A percentile compares a stretch with the other conserved stretches of the same genome.
These are phyloP conservation scores for Menidia beryllina DNA, from an alignment of 2,113 vertebrate species.

Conservation along the genomic window DNA sequence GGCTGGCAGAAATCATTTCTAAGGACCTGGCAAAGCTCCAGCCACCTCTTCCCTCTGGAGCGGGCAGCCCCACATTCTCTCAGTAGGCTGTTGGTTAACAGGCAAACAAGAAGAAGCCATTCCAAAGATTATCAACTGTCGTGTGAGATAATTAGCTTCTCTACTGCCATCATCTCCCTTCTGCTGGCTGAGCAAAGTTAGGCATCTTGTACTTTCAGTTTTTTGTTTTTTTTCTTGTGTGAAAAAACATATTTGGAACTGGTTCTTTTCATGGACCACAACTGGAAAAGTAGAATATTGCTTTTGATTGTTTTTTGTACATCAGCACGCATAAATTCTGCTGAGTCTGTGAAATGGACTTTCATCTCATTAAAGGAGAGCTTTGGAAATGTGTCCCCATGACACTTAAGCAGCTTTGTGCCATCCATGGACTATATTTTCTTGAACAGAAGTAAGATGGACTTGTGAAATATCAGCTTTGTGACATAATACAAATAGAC, in stretches of 20 bases:
- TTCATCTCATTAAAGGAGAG: conserved; percentile 9
- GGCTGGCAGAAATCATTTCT: conserved; percentile 77
- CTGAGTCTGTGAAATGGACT: background rate
- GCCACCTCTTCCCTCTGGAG: conserved; percentile 34
- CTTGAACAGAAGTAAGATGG: background rate
- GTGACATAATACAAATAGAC: too few relatives aligned
- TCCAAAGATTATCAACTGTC: conserved; percentile 52
- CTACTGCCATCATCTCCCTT: conserved; percentile 27
- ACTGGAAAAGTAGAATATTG: conserved; percentile 11
- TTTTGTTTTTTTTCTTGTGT: conserved; percentile 20
- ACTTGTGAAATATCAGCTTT: background rate
- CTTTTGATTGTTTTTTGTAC: background rate
- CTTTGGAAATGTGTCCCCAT: background rate
- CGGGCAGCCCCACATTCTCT: conserved; percentile 35
- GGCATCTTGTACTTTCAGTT: conserved; percentile 24
- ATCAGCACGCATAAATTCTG: background rate
- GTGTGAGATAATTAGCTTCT: conserved; percentile 47
- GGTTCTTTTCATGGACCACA: background rate
- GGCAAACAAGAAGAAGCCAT: conserved; percentile 30
- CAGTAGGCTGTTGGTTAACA: conserved; percentile 54
- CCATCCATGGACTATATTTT: background rate
- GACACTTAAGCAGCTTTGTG: background rate
- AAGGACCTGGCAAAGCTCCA: conserved; percentile 75
- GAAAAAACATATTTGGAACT: conserved; percentile 6
- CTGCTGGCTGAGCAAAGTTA: conserved; percentile 17